Conservation (phyloP, 1,140 invertebrate species). For the Drosophila nikananu region DNA sequence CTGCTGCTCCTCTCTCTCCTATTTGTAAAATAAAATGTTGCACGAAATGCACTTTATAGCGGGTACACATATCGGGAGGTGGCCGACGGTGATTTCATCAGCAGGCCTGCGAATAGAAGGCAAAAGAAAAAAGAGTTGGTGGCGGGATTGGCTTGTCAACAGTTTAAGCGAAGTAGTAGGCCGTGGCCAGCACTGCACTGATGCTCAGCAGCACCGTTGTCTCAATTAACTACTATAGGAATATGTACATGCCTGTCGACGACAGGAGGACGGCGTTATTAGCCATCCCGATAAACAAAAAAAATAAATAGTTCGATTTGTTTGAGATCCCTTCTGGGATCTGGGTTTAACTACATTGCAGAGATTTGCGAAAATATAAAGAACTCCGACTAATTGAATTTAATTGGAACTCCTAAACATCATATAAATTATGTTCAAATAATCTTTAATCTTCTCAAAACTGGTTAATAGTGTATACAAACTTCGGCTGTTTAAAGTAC, state of each 20-base stretch:
- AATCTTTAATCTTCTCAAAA: no score
- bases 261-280: constrained; percentile 55
- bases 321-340: no score
- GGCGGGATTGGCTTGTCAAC: constrained; percentile 37
- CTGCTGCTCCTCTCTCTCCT: constrained; percentile 24
- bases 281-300: not conserved
- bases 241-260: constrained; percentile 4
- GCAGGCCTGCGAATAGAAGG: constrained; percentile 63
- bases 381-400: no score
- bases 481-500: no score
- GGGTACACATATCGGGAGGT: constrained; percentile 23
- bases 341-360: no score
- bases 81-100: constrained; percentile 58
- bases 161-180: constrained; percentile 71
- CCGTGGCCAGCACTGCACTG: constrained; percentile 47
- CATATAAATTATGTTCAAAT: no score
- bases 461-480: no score
- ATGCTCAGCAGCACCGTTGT: constrained; percentile 29
- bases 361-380: no score
- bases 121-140: constrained; percentile 38
- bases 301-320: no score
- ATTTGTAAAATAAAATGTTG: constrained; percentile 46
- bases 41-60: constrained; percentile 69
- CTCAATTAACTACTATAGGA: constrained; percentile 27
- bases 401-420: no score